These are phyloP conservation scores for Pipistrellus nathusii DNA, from an alignment of 2,797 vertebrate genomes.

Conservation along the genomic window DNA sequence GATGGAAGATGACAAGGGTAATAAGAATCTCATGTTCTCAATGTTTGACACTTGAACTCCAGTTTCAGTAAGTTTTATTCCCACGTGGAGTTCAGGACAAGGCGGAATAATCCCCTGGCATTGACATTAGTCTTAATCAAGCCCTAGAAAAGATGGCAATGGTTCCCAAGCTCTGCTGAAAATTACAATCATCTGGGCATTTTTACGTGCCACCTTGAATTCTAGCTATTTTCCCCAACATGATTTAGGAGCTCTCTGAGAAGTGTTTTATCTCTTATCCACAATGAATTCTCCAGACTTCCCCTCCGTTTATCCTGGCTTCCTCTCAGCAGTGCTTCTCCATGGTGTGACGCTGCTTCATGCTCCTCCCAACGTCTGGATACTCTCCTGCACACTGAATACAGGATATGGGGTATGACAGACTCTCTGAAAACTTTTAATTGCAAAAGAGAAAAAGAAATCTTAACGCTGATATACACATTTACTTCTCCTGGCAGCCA, in stretches of 20 bases:
- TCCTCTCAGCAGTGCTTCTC: neutral
- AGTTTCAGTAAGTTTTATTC: neutral
- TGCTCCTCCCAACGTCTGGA: neutral
- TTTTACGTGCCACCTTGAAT: neutral
- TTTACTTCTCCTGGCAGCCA: neutral
- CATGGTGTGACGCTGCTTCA: neutral
- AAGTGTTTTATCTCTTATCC: neutral
- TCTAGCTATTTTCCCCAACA: neutral
- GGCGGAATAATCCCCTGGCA: neutral
- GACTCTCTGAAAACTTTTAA: neutral
- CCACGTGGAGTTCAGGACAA: accelerated
- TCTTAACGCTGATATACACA: neutral
- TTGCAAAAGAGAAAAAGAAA: neutral
- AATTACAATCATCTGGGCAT: neutral
- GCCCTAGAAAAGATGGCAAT: neutral
- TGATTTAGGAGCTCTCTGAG: neutral
- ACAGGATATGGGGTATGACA: neutral
- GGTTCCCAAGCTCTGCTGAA: neutral
- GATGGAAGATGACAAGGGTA: neutral
- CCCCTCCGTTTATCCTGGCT: neutral
- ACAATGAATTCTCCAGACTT: neutral
- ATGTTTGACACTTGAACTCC: neutral
- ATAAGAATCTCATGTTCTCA: neutral
- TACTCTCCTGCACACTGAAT: neutral
- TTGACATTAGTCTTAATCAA: neutral